Base-by-base conservation (phyloP, 2,797 vertebrate species). In the Adelosebastes latens region DNA sequence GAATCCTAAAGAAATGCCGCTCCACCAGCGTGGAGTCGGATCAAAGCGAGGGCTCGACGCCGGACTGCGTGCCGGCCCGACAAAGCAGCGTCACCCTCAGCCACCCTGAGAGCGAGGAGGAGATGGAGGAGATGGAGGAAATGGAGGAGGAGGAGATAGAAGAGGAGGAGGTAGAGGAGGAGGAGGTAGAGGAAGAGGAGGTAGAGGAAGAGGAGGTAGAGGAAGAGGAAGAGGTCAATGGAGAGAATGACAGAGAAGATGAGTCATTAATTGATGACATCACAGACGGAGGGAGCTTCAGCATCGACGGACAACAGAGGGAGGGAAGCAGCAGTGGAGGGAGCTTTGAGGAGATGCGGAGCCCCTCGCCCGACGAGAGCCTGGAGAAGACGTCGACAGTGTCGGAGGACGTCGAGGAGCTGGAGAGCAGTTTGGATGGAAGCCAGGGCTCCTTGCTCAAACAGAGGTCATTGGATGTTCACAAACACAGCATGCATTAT, bases 1-100 rank as follows among this genome's bases (percentile, higher is more conserved):
- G 96, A 79, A 96, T 96, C 89, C 89, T 96, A 59, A 96, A 96
- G 89, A 96, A 96, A 77, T 94, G 92, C 88, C 94, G 92, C 72
- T 95, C 95, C 70, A 94, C 94, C 46, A 95, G 94, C 59, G 77
- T 94, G 34, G 95, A 96, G 66, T 90, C 92, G 0, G 95, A 96
- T 77, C 87, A 91, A 20, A 91, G 90, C 1, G 94, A 95, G 20
- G 56, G 66, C 32, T 86, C 83, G 0, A 22, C 67, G 2, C 61
- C 88, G 2, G 92, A 90, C 10, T 77, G 36, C 2, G 3, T 29
- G 4, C 53, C 71, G 12, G 79, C 72, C 64, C 63, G 89, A 42
- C 92, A 89, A 60, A 89, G 80, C 89, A 92, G 88, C n/a, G 25
- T 94, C 76, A 85, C 89, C 25, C 88, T 92, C 29, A 91, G 89